Evolutionary conservation across 2,888 invertebrate genomes (phyloP), one percentile per base, ranked within the genome.

Genomic region (Lithosia quadra): DNA sequence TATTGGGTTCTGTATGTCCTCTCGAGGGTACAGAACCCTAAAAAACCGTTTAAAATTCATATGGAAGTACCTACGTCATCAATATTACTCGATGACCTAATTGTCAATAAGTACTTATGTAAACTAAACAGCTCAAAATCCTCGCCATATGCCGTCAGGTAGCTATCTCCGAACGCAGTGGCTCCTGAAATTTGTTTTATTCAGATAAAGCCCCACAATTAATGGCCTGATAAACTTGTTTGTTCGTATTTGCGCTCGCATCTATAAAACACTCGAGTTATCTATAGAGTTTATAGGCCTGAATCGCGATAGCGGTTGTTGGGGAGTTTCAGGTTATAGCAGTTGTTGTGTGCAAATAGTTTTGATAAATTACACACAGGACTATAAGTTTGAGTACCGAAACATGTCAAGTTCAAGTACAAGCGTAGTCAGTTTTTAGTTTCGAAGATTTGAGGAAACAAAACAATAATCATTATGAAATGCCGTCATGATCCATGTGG

Each of bases 131-230:
- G 24, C 0, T 22, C 34, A 34, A 67, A 34, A 43, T 67, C 22
- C 24, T 1, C 7, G 36, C 61, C 65, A 65, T 69, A 69, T 69
- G 69, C 21, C 28, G 21, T 36, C 22, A 64, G 55, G 64, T 78
- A 80, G 83, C 81, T 80, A 84, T 74, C 72, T 60, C 60, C 74
- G 21, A 83, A 81, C 81, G 83, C 76, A 78, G 74, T 80, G 81
- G 83, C 77, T 81, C 65, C 69, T 60, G 70, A 66, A 81, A 81
- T 84, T 84, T 84, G 77, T 69, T 73, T 73, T 75, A 69, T 77
- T 75, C 71, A 75, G 78, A 77, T 77, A 68, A 75, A 71, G 64
- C 64, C 21, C 60, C 67, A 74, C 74, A 82, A 82, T 82, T 62
- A 68, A 55, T 39, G 56, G 24, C 24, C 65, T 58, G 81, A 82